Conservation (phyloP, 2,797 vertebrate genomes). For the Darevskia nairensis region DNA sequence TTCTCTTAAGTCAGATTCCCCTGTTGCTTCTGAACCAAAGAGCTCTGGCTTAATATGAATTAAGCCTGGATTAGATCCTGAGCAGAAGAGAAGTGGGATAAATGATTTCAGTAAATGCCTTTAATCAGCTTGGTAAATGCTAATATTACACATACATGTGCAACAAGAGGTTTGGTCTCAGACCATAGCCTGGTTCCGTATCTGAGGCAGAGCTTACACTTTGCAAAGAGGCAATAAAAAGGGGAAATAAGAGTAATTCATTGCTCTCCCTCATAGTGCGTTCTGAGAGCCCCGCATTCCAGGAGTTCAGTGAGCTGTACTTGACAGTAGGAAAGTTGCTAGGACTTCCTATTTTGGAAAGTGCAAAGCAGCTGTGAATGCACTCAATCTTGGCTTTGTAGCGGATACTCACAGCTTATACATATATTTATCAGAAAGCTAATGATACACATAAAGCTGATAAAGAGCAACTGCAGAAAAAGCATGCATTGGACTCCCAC, state of each 20-base stretch:
- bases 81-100: neutral
- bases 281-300: neutral
- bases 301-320: neutral
- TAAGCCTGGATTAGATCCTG: neutral
- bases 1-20: neutral
- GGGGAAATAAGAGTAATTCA: neutral
- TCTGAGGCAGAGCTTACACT: neutral
- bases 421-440: neutral
- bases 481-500: too few species aligned
- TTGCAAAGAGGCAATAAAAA: neutral
- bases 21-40: neutral
- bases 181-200: neutral
- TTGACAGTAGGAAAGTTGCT: neutral
- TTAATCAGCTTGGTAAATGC: neutral
- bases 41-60: neutral
- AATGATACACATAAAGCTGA: neutral
- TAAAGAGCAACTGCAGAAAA: too few species aligned
- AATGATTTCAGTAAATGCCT: neutral
- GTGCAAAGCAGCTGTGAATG: neutral
- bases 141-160: too few species aligned
- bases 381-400: neutral
- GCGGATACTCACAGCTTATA: neutral
- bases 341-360: neutral
- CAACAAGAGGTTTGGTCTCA: too few species aligned
- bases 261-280: neutral